phyloP scores from a whole-genome alignment of 2,888 invertebrate species.

The Amphipyra berbera region DNA sequence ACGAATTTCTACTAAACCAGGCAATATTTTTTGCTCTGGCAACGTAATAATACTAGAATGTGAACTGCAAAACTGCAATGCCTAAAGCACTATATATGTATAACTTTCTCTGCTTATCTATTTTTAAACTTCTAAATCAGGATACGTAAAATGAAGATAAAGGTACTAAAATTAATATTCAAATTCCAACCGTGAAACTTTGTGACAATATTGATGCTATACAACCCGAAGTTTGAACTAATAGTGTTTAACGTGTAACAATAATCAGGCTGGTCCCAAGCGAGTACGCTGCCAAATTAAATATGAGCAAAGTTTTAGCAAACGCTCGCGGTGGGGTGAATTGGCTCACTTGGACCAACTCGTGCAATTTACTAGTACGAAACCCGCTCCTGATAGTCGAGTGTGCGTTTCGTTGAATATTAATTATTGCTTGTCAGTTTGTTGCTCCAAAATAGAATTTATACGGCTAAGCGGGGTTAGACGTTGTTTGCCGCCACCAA shows the following conservation, averaged over 20 bases:
- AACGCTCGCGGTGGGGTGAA: conserved; percentile 52
- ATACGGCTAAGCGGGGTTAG: conserved; percentile 39
- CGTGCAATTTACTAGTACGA: conserved; percentile 56
- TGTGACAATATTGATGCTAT: conserved; percentile 52
- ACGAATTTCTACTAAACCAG: too few relatives aligned
- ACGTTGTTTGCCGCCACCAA: conserved; percentile 25
- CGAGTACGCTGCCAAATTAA: conserved; percentile 62
- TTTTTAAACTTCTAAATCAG: neutral
- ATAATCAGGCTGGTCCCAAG: conserved; percentile 55
- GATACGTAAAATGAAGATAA: conserved; percentile 3
- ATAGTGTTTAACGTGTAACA: conserved; percentile 59
- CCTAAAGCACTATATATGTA: too few relatives aligned
- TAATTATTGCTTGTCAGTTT: conserved; percentile 63
- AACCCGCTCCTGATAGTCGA: conserved; percentile 55
- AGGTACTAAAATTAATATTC: conserved; percentile 35
- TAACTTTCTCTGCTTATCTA: too few relatives aligned
- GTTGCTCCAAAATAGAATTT: conserved; percentile 51
- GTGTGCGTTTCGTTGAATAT: conserved; percentile 62
- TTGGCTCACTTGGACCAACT: conserved; percentile 60
- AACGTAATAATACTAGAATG: too few relatives aligned
- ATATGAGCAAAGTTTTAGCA: conserved; percentile 62
- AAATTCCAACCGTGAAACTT: conserved; percentile 41
- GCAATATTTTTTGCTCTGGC: too few relatives aligned
- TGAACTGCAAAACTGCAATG: too few relatives aligned
- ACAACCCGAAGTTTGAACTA: conserved; percentile 46